Percentiles rank a stretch among this genome's conserved stretches.
Conservation (phyloP, 2,797 vertebrate species). For the Oreochromis mossambicus region DNA sequence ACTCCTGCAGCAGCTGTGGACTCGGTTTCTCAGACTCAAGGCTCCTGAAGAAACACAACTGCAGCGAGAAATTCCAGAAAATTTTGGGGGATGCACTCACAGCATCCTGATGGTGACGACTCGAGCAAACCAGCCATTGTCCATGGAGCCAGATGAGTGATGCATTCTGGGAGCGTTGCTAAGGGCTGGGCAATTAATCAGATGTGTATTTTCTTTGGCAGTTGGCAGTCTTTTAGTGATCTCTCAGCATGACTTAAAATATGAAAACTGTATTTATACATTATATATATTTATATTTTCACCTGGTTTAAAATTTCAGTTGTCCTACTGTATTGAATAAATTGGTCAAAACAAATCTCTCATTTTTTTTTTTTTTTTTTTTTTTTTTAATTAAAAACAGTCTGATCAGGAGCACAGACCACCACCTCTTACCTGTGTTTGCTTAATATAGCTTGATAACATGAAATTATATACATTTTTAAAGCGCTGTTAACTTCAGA, state of each 20-base stretch:
- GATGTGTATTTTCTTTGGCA: neutral
- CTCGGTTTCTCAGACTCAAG: slow-evolving; percentile 71
- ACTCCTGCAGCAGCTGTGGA: slow-evolving; percentile 63
- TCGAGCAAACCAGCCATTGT: neutral
- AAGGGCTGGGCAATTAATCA: neutral
- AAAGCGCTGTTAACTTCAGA: rapidly evolving
- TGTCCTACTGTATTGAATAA: neutral
- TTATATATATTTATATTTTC: neutral
- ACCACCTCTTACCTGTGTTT: rapidly evolving
- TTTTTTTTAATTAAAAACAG: neutral
- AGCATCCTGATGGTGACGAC: neutral
- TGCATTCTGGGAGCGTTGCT: neutral
- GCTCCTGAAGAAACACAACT: slow-evolving; percentile 71
- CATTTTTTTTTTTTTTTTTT: rapidly evolving
- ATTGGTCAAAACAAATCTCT: neutral
- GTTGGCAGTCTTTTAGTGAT: neutral
- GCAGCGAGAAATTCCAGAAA: slow-evolving; percentile 13
- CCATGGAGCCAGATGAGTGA: neutral
- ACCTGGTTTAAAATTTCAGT: rapidly evolving
- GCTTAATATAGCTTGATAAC: neutral
- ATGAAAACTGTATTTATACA: neutral
- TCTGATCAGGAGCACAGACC: neutral
- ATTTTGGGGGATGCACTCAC: neutral
- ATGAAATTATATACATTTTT: neutral
- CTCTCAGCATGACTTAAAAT: neutral